A percentile compares a stretch with the other conserved stretches of the same genome.
Conservation (phyloP, 2,888 invertebrate genomes). For the Chouioia cunea region DNA sequence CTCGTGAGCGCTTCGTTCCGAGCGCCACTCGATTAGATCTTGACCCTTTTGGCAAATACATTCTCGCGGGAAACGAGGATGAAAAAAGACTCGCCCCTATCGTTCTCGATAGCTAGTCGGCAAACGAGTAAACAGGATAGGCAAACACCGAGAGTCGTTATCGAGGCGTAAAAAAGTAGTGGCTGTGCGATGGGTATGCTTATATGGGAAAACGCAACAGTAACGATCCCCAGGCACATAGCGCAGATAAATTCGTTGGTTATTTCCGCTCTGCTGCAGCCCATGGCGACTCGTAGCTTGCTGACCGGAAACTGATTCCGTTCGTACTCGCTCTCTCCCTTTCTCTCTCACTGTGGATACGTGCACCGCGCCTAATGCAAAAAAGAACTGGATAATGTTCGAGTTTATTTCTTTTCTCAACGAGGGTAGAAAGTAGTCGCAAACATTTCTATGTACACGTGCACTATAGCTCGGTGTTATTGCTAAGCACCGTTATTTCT, state of each 20-base stretch:
- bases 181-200: background rate
- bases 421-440: too few species aligned
- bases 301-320: constrained; percentile 53
- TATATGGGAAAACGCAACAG: background rate
- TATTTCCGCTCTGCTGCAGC: constrained; percentile 51
- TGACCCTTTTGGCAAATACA: too few species aligned
- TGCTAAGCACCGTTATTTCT: too few species aligned
- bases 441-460: too few species aligned
- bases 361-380: constrained; percentile 16
- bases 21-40: too few species aligned
- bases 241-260: constrained; percentile 52
- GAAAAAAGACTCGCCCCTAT: background rate
- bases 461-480: too few species aligned
- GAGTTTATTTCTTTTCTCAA: too few species aligned
- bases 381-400: too few species aligned
- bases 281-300: constrained; percentile 42
- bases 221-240: too few species aligned
- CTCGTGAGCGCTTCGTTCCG: too few species aligned
- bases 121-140: background rate
- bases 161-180: constrained; percentile 20
- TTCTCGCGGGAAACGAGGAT: too few species aligned
- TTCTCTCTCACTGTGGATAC: constrained; percentile 27
- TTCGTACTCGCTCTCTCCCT: background rate
- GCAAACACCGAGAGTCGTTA: background rate
- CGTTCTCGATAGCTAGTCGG: background rate